A percentile compares a stretch with the other conserved stretches of the same genome.
phyloP scores from a whole-genome alignment of 2,888 invertebrate species.

The Cheilosia vulpina region DNA sequence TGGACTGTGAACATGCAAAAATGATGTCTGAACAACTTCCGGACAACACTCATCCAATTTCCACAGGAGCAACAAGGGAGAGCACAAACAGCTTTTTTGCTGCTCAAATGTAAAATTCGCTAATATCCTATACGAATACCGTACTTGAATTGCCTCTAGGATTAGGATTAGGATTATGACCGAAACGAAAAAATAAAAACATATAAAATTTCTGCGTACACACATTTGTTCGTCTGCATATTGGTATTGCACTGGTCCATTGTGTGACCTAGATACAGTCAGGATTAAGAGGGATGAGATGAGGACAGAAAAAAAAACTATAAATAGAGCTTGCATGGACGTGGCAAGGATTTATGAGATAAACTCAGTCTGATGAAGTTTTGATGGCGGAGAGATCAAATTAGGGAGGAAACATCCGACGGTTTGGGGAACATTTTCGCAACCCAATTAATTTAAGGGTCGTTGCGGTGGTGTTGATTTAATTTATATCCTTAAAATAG shows the following conservation, averaged over 20 bases:
- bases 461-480: constrained; percentile 14
- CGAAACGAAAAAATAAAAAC: constrained; percentile 6
- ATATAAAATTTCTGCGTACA: neutral
- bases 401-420: constrained; percentile 1
- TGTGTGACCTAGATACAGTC: constrained; percentile 35
- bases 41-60: neutral
- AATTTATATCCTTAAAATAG: constrained; percentile 6
- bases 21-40: constrained; percentile 17
- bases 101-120: constrained; percentile 18
- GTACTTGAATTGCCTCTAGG: constrained; percentile 11
- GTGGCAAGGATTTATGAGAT: constrained; percentile 42
- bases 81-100: neutral
- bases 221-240: neutral
- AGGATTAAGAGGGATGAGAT: neutral
- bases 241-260: constrained; percentile 10
- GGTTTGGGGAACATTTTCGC: neutral
- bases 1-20: constrained; percentile 12
- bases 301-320: neutral
- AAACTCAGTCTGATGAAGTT: constrained; percentile 30
- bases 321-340: constrained; percentile 31
- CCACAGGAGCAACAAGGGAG: neutral
- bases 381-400: constrained; percentile 14
- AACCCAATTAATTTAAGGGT: constrained; percentile 5
- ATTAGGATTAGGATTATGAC: constrained; percentile 4
- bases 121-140: constrained; percentile 33